Evolutionary conservation across 2,113 vertebrate species (phyloP).

Genomic region (Strix aluco): DNA sequence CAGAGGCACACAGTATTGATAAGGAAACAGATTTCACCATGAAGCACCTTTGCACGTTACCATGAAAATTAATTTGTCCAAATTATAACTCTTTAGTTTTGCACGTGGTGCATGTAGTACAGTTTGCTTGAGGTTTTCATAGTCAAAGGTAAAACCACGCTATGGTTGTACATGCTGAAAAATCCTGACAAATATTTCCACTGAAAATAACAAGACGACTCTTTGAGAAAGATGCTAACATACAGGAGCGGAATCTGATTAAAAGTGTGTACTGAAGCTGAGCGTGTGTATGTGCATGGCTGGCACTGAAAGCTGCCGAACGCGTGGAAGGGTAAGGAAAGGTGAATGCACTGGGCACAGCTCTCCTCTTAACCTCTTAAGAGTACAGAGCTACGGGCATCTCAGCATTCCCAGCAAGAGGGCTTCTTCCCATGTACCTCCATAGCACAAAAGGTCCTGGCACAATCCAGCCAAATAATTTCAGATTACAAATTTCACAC

Average conservation of each 20-base stretch:
- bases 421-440: neutral
- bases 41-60: neutral
- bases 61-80: neutral
- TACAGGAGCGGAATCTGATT: neutral
- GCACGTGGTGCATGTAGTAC: neutral
- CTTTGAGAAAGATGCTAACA: neutral
- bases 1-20: neutral
- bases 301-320: neutral
- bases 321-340: neutral
- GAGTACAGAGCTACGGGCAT: neutral
- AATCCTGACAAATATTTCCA: neutral
- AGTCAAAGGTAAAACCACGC: fast-evolving
- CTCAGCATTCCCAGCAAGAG: neutral
- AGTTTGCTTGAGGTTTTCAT: neutral
- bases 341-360: neutral
- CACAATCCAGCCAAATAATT: neutral
- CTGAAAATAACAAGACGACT: neutral
- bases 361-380: neutral
- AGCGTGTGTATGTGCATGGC: neutral
- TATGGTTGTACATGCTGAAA: neutral
- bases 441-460: neutral
- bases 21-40: neutral
- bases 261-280: neutral
- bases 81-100: neutral
- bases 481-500: neutral